Percentiles rank a stretch among this genome's conserved stretches.
phyloP scores from a whole-genome alignment of 37 sponge, comb jelly and placozoan species.

The Spongilla lacustris region DNA sequence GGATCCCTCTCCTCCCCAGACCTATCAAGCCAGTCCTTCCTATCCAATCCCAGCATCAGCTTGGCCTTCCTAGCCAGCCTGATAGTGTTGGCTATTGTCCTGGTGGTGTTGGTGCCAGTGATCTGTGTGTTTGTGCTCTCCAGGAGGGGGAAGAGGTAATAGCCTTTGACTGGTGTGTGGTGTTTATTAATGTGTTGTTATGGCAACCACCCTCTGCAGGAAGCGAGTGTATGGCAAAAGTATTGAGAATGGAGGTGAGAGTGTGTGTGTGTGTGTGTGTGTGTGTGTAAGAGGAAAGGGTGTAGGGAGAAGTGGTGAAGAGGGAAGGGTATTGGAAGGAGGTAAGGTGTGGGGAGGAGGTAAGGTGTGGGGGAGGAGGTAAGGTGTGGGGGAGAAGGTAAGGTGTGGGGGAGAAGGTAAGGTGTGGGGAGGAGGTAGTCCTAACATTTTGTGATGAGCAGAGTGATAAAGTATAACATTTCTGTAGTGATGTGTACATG shows the following conservation, averaged over 20 bases:
- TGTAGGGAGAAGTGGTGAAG: no score
- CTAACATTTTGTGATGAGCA: no score
- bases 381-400: no score
- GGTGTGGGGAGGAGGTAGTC: no score
- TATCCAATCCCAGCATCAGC: slow-evolving; percentile 25
- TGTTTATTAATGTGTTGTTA: background rate
- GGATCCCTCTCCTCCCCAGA: background rate
- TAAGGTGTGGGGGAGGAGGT: no score
- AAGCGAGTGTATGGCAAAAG: background rate
- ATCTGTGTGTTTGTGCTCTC: slow-evolving; percentile 7
- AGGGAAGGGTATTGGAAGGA: no score
- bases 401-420: no score
- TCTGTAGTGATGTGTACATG: background rate
- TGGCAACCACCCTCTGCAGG: background rate
- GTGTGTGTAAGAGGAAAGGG: no score
- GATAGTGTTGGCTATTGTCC: slow-evolving; percentile 2
- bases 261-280: background rate
- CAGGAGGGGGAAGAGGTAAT: slow-evolving; percentile 3
- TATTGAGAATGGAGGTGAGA: background rate
- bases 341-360: no score
- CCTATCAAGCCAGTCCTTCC: slow-evolving; percentile 8
- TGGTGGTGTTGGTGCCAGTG: background rate
- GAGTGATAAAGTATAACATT: no score
- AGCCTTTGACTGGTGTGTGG: background rate
- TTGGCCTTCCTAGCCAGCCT: slow-evolving; percentile 7